Conservation (phyloP, 1,140 invertebrate species). For the Leptonema lineaticorne region DNA sequence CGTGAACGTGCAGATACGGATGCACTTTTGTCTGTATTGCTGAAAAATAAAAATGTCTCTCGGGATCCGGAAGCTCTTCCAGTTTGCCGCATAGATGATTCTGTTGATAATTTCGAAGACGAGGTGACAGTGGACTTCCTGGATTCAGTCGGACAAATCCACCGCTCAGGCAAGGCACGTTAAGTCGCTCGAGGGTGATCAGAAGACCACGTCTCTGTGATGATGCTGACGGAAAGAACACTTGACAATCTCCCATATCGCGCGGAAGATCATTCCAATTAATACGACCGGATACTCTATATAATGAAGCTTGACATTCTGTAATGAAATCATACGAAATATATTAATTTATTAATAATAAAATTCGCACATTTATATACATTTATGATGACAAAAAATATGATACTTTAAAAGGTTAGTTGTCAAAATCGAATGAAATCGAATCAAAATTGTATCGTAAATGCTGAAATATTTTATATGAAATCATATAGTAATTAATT, state of each 20-base stretch:
- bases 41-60: slow-evolving; percentile 59
- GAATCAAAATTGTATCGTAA: too few species aligned
- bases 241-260: slow-evolving; percentile 45
- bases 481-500: too few species aligned
- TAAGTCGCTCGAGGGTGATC: slow-evolving; percentile 61
- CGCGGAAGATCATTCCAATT: slow-evolving; percentile 35
- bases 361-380: too few species aligned
- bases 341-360: not conserved
- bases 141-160: slow-evolving; percentile 58
- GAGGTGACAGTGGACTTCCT: slow-evolving; percentile 41
- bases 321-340: slow-evolving; percentile 36
- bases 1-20: slow-evolving; percentile 55
- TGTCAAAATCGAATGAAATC: too few species aligned
- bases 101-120: slow-evolving; percentile 38
- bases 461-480: too few species aligned
- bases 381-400: too few species aligned
- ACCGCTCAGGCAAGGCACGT: slow-evolving; percentile 61
- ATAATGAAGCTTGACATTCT: slow-evolving; percentile 52
- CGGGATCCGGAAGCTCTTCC: slow-evolving; percentile 59
- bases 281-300: slow-evolving; percentile 26
- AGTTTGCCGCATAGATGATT: slow-evolving; percentile 61
- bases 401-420: too few species aligned
- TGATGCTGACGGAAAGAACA: slow-evolving; percentile 45
- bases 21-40: slow-evolving; percentile 44
- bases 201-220: slow-evolving; percentile 56